phyloP scores from a whole-genome alignment of 2,113 vertebrate genomes.

The Eubucco bourcierii region DNA sequence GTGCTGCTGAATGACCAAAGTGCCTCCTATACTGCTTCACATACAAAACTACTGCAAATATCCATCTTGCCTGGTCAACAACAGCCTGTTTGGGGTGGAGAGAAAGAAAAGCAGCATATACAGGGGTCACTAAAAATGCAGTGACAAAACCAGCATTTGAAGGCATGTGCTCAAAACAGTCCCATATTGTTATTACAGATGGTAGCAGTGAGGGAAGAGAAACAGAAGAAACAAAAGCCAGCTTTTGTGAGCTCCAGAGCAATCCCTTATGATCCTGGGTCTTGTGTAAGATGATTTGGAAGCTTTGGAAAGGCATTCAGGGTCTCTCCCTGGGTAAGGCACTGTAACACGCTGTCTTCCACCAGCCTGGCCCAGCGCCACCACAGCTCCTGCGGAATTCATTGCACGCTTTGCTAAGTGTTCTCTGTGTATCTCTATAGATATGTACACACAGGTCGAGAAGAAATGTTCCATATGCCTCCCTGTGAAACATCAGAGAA shows the following conservation, averaged over 20 bases:
- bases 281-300: slow-evolving; percentile 67
- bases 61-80: neutral
- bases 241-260: slow-evolving; percentile 74
- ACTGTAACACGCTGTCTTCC: slow-evolving; percentile 49
- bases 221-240: slow-evolving; percentile 75
- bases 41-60: slow-evolving; percentile 17
- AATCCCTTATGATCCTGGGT: slow-evolving; percentile 62
- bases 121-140: slow-evolving; percentile 45
- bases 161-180: slow-evolving; percentile 43
- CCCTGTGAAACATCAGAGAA: slow-evolving; percentile 64
- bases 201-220: slow-evolving; percentile 52
- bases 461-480: slow-evolving; percentile 48
- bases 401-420: slow-evolving; percentile 60
- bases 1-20: slow-evolving; percentile 9
- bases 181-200: slow-evolving; percentile 58
- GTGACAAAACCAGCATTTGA: slow-evolving; percentile 41
- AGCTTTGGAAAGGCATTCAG: slow-evolving; percentile 63
- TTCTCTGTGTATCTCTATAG: slow-evolving; percentile 53
- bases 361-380: slow-evolving; percentile 52
- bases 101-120: slow-evolving; percentile 39
- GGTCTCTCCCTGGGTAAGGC: slow-evolving; percentile 56
- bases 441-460: slow-evolving; percentile 43
- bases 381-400: neutral
- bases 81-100: slow-evolving; percentile 20
- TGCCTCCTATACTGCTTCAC: neutral